Base-by-base conservation (phyloP, 1,140 invertebrate genomes). In the Wiebesia pumilae region DNA sequence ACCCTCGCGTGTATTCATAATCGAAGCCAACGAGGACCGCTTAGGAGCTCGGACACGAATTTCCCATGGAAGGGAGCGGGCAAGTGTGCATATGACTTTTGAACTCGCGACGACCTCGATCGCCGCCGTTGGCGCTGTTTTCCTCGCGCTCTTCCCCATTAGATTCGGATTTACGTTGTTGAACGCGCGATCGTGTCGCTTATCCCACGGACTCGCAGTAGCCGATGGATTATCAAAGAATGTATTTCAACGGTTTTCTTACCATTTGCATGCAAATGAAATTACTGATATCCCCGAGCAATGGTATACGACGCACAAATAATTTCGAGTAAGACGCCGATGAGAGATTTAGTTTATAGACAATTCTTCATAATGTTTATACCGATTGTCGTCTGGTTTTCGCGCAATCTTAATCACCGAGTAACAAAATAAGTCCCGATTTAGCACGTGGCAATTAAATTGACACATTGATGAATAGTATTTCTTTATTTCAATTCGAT, bases 101-200 rank as follows among this genome's bases (percentile, higher is more conserved):
- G 27, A 81, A 62, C 38, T 40, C 40, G 86, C 87, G 87, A 88
- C 87, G 87, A 88, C 86, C 87, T 89, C 85, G 88, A 83, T 84
- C 86, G 84, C 69, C 43, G 35, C 40, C 54, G 77, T 35, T 30
- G n/a, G 33, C 30, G 3, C 47, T 77, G 40, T 54, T 79, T 79
- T 54, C 2, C 58, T 62, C 10, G 51, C 58, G 43, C n/a, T 30
- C 40, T 7, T 19, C 21, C 24, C 71, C 19, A 75, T 77, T 83
- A 35, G 54, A 35, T 30, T 27, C 51, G 51, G 7, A 10, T 73
- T 73, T 62, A 3, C 58, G 58, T 62, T 62, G 27, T 62, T 62
- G 21, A 62, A 62, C 27, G 24, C 27, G 3, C 51, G 6, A 47
- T 47, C 19, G 24, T 24, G 21, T 14, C 10, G 21, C 58, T 2